These are phyloP conservation scores for Phragmatobia fuliginosa DNA, from an alignment of 2,888 invertebrate genomes.

Conservation along the genomic window DNA sequence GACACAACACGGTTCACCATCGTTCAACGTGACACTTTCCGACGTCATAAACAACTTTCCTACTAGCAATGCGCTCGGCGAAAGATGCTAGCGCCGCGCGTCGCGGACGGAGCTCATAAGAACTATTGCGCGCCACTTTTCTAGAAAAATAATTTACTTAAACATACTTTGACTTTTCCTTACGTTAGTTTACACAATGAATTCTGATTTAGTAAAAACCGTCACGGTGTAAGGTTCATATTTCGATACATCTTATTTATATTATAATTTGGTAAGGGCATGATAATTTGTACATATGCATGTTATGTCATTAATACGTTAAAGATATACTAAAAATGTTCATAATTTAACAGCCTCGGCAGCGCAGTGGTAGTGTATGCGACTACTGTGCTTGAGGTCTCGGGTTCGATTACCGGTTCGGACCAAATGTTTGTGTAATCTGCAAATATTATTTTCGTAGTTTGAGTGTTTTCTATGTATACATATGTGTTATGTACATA, in stretches of 20 bases:
- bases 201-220: conserved; percentile 51
- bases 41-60: conserved; percentile 86
- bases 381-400: too few species aligned
- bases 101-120: conserved; percentile 65
- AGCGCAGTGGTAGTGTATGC: too few species aligned
- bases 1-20: conserved; percentile 83
- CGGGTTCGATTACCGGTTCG: too few species aligned
- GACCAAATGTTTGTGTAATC: too few species aligned
- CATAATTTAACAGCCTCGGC: too few species aligned
- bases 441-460: too few species aligned
- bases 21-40: conserved; percentile 86
- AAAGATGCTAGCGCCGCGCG: conserved; percentile 62
- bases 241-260: conserved; percentile 19
- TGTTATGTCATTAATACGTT: too few species aligned
- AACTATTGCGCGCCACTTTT: conserved; percentile 78
- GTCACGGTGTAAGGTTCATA: conserved; percentile 34
- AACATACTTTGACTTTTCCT: conserved; percentile 68
- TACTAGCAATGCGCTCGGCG: conserved; percentile 82
- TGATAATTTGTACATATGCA: not conserved
- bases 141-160: conserved; percentile 73
- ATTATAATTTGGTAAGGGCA: conserved; percentile 18
- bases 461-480: too few species aligned
- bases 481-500: too few species aligned
- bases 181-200: conserved; percentile 60
- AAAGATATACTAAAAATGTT: too few species aligned